Percentiles rank a stretch among this genome's conserved stretches.
Conservation (phyloP, 2,113 vertebrate genomes). For the Mesoclemmys tuberculata region DNA sequence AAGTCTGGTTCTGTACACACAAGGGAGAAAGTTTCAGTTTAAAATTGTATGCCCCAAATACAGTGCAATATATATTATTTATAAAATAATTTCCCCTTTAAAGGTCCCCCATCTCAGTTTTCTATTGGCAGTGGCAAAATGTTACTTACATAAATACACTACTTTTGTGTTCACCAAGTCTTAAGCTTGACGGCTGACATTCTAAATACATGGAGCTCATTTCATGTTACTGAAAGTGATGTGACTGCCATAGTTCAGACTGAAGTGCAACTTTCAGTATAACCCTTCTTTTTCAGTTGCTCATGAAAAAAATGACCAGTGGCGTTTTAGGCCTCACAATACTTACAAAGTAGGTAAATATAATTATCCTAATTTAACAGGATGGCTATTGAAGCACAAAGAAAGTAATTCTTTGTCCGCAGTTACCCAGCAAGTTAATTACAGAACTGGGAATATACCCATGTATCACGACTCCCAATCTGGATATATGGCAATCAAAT, state of each 20-base stretch:
- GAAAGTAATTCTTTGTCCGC: not conserved
- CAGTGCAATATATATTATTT: not conserved
- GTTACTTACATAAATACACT: not conserved
- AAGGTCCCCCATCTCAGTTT: not conserved
- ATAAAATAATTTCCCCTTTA: not conserved
- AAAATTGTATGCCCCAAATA: not conserved
- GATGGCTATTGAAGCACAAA: not conserved
- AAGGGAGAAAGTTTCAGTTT: not conserved
- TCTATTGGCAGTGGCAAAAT: not conserved
- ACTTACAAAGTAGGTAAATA: not conserved
- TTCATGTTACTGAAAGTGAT: not conserved
- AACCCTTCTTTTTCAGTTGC: not conserved
- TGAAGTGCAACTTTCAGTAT: not conserved
- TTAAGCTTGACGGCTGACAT: not conserved
- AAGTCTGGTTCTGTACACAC: fast-evolving
- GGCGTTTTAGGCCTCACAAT: not conserved
- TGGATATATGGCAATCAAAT: not conserved
- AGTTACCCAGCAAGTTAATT: not conserved
- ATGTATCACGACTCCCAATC: not conserved
- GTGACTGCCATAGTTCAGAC: not conserved
- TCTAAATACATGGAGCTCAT: fast-evolving
- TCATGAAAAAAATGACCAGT: not conserved
- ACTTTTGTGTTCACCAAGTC: fast-evolving
- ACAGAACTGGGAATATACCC: not conserved
- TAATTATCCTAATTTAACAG: not conserved